phyloP scores from a whole-genome alignment of 2,113 vertebrate species.

The Apodemus sylvaticus region DNA sequence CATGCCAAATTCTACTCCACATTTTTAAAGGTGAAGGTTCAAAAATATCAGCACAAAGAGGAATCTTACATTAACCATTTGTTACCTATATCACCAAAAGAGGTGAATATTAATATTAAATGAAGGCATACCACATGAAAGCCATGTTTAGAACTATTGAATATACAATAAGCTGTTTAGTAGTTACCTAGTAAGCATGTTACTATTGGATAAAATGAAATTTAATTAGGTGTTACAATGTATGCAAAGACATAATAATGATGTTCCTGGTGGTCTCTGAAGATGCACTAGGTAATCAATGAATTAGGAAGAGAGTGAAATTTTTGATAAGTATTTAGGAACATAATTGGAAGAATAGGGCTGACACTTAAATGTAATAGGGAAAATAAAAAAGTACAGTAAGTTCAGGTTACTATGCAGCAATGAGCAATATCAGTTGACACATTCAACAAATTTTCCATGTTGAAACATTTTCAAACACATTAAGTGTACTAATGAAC shows the following conservation, averaged over 20 bases:
- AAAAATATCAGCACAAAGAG: background rate
- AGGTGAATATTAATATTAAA: background rate
- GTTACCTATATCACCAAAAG: background rate
- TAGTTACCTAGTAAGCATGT: background rate
- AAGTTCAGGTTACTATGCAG: background rate
- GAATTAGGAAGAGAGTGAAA: background rate
- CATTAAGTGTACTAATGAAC: background rate
- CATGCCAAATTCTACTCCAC: background rate
- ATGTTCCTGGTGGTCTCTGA: too few species aligned
- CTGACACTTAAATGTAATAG: too few species aligned
- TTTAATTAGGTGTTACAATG: background rate
- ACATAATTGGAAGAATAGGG: background rate
- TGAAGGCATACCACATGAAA: background rate
- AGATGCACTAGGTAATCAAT: background rate
- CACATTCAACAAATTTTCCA: background rate
- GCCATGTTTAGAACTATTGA: background rate
- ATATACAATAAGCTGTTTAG: background rate
- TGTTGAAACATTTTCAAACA: background rate
- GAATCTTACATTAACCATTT: background rate
- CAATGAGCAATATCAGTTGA: background rate
- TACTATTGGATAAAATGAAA: background rate
- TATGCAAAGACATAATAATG: background rate
- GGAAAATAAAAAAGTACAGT: fast-evolving
- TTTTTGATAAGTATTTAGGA: background rate
- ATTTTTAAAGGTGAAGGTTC: background rate